Base-by-base conservation (phyloP, 1,140 invertebrate genomes). In the Onthophagus taurus region DNA sequence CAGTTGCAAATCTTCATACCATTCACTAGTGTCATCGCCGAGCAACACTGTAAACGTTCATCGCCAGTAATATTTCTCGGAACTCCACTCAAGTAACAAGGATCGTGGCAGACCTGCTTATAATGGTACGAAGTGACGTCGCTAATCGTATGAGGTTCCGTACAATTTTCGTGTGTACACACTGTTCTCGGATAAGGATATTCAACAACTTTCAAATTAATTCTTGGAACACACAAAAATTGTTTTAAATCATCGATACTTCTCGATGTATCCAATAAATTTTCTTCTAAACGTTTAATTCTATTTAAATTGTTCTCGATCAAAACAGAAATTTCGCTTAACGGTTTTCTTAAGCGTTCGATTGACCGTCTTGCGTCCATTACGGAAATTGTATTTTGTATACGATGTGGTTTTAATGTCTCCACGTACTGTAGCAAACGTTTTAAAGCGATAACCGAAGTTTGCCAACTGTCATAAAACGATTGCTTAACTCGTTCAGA, bases 341-440 rank as follows among this genome's bases (percentile, higher is more conserved):
- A 44, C 1, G 60, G 60, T 45, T 59, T 49, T 2, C 53, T 46
- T 21, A 63, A 39, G 7, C 58, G 50, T 18, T 53, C 33, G 37
- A 63, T 61, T 4, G 57, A 35, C n/a, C 52, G 52, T 23, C 60
- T 47, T 1, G 59, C 57, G 29, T 63, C 52, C 29, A 61, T 63
- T 1, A 63, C 47, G 4, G 53, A 56, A 2, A 51, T 37, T 1
- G 59, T 60, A 41, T 55, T 51, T 31, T 52, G 34, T 7, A 61
- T 48, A n/a, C 51, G 36, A 38, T 63, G 61, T 0, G 61, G 59
- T 31, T 45, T 45, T 21, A 61, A 35, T 3, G 42, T 33, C 7
- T 35, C 30, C 12, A 59, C 52, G 31, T 59, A 60, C 2, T 49
- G 45, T 12, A 60, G 49, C 26, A 60, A 29, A 17, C 56, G n/a